Base-by-base conservation (phyloP, 2,797 vertebrate genomes). In the Diceros bicornis region DNA sequence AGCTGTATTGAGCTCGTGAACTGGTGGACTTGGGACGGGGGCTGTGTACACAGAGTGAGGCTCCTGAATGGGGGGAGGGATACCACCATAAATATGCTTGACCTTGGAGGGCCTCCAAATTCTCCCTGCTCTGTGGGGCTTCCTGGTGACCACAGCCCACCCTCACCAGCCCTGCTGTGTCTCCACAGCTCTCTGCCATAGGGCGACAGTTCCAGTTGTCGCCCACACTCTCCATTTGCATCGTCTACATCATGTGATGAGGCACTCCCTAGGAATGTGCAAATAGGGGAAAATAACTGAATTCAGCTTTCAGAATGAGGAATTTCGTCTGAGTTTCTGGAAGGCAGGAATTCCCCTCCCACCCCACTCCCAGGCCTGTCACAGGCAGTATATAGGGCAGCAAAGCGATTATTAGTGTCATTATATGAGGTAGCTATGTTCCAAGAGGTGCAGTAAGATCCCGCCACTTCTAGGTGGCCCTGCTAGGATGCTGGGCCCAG, bases 231-330 rank as follows among this genome's bases (percentile, higher is more conserved):
- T 71, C 34, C 5, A 32, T 41, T 50, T 34, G n/a, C 13, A 23
- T 21, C 0, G 0, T 77, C 74, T 14, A n/a, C 7, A 2, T 32
- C 61, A 21, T 0, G 16, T 1, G 16, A 27, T 0, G 34, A 94
- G 55, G 34, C 44, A 69, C 29, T 18, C n/a, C 88, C 34, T n/a
- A 47, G 90, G n/a, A 86, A 75, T 1, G n/a, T 32, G 86, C 72
- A 68, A 3, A 20, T 0, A 11, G 52, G 27, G 72, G 41, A 59
- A 50, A 52, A 32, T 12, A 14, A 55, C 6, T 16, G n/a, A 68
- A 62, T 11, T 44, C 29, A 4, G 50, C 72, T 86, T 74, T 59
- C 79, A 81, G 17, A 17, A 2, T 21, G 66, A 81, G 34, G 69
- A 57, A 75, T 52, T 68, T 1, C 82, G 55, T 47, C 59, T 18